Percentiles rank a stretch among this genome's conserved stretches.
Evolutionary conservation across 2,888 invertebrate genomes (phyloP).

Genomic region (Papilio demoleus): DNA sequence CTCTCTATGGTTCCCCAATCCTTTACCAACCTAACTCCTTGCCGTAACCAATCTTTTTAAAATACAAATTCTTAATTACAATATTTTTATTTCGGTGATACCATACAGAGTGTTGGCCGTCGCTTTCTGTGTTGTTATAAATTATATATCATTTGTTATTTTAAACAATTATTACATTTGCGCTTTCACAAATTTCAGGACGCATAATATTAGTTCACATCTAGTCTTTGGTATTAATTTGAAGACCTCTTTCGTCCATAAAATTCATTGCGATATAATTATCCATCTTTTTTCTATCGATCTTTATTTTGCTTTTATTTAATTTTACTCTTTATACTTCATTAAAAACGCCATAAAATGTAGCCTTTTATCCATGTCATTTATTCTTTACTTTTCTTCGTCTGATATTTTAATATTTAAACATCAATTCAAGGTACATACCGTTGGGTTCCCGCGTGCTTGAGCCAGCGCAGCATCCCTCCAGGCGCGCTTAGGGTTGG

Average conservation of each 20-base stretch:
- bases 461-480: slow-evolving; percentile 77
- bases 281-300: too few relatives aligned
- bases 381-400: too few relatives aligned
- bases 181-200: too few relatives aligned
- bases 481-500: slow-evolving; percentile 83
- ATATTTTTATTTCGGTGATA: slow-evolving; percentile 41
- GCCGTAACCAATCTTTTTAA: slow-evolving; percentile 47
- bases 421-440: slow-evolving; percentile 75
- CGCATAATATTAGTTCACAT: too few relatives aligned
- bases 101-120: slow-evolving; percentile 81
- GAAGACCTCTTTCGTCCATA: too few relatives aligned
- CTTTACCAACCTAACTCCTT: slow-evolving; percentile 48
- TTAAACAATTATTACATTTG: slow-evolving; percentile 40
- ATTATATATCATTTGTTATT: slow-evolving; percentile 28
- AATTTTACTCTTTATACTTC: too few relatives aligned
- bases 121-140: slow-evolving; percentile 60
- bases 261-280: too few relatives aligned
- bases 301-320: too few relatives aligned
- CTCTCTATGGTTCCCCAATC: slow-evolving; percentile 74
- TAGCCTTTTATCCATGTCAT: too few relatives aligned
- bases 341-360: too few relatives aligned
- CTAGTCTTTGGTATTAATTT: too few relatives aligned
- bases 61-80: slow-evolving; percentile 32
- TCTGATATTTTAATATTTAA: not conserved
- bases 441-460: slow-evolving; percentile 79